Conservation (phyloP, 1,140 invertebrate species). For the Neodiprion pinetum region DNA sequence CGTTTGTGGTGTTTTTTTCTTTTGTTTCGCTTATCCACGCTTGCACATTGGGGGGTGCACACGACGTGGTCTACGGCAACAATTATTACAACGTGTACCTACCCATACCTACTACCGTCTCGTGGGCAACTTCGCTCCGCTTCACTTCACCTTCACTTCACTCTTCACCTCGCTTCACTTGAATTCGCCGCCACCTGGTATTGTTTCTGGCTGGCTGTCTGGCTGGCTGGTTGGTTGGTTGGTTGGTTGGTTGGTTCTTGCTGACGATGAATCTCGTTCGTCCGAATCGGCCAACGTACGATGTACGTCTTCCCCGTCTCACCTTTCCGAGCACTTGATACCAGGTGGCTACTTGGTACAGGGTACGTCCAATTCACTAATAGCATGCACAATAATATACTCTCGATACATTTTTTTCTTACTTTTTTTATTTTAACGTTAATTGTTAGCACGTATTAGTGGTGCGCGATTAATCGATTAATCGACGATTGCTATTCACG, state of each 20-base stretch:
- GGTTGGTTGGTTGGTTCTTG: no score
- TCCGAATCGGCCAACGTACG: slow-evolving; percentile 26
- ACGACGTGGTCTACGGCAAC: background rate
- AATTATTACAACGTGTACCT: background rate
- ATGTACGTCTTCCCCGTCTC: slow-evolving; percentile 41
- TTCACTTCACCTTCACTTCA: slow-evolving; percentile 1
- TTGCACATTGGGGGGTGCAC: background rate
- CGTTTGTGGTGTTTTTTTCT: slow-evolving; percentile 1
- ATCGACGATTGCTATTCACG: no score
- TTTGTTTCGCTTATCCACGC: background rate
- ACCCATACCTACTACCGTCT: background rate
- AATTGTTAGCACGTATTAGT: background rate
- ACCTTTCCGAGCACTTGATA: slow-evolving; percentile 52
- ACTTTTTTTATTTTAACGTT: no score
- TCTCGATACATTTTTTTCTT: background rate
- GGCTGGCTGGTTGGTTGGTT: no score
- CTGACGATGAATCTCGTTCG: slow-evolving; percentile 12
- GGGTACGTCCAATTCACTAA: slow-evolving; percentile 74
- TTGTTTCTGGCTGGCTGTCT: background rate
- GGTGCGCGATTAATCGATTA: no score
- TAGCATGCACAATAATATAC: slow-evolving; percentile 50
- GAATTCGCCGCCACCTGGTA: slow-evolving; percentile 21
- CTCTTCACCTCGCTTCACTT: slow-evolving; percentile 1
- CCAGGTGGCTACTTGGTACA: slow-evolving; percentile 82
- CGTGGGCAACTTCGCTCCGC: background rate